A percentile compares a stretch with the other conserved stretches of the same genome.
These are phyloP conservation scores for Taenaris catops DNA, from an alignment of 2,888 invertebrate species.

Conservation along the genomic window DNA sequence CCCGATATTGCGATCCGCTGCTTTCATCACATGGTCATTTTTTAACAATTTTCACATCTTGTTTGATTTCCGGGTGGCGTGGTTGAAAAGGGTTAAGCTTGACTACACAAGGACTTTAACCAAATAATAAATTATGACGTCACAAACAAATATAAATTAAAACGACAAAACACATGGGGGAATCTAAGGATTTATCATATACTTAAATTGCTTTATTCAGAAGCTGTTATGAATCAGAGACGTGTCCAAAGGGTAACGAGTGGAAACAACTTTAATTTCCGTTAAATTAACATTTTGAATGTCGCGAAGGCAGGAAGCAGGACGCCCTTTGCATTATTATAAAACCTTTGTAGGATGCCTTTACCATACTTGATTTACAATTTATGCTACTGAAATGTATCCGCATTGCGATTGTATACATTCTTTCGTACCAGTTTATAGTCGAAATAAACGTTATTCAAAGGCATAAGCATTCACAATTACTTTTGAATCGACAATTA, in stretches of 20 bases:
- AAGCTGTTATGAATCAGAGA: conserved; percentile 37
- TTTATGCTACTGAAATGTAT: conserved; percentile 19
- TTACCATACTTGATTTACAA: conserved; percentile 26
- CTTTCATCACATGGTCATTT: no score
- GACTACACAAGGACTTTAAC: no score
- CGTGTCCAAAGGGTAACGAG: conserved; percentile 62
- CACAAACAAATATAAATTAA: neutral
- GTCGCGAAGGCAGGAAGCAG: conserved; percentile 52
- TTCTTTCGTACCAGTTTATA: no score
- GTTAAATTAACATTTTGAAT: conserved; percentile 73
- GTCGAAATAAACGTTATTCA: no score
- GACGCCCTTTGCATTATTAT: conserved; percentile 56
- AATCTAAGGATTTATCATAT: conserved; percentile 13
- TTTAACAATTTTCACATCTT: no score
- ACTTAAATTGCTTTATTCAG: conserved; percentile 14
- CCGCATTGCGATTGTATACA: conserved; percentile 5
- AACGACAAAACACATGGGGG: neutral
- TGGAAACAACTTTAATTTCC: conserved; percentile 77
- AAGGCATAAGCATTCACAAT: no score
- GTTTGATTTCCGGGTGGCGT: no score
- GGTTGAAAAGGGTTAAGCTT: no score
- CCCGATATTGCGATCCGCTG: no score
- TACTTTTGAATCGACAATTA: no score
- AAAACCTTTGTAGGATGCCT: conserved; percentile 32
- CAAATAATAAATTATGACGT: neutral